Percentiles rank a stretch among this genome's conserved stretches.
Evolutionary conservation across 2,888 invertebrate species (phyloP).

Genomic region (Tipula unca): DNA sequence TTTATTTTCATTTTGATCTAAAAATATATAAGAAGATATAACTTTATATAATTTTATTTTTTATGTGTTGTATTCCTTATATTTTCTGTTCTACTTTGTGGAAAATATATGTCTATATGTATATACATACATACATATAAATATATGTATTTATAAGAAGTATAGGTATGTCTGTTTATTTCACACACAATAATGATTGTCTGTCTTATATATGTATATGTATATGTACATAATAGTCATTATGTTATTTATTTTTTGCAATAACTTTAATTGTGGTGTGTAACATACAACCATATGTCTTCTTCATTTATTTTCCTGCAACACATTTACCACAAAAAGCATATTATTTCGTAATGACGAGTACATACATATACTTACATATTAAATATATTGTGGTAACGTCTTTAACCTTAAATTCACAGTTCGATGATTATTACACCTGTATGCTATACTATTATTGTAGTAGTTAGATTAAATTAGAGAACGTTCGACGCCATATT

Average conservation of each 20-base stretch:
- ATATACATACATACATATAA: neutral
- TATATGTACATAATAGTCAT: neutral
- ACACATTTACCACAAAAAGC: neutral
- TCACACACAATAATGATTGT: neutral
- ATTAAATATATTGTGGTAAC: neutral
- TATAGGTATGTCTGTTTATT: neutral
- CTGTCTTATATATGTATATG: neutral
- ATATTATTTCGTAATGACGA: neutral
- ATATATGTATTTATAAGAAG: neutral
- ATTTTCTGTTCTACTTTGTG: constrained; percentile 4
- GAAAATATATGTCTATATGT: too few species aligned
- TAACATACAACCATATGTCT: neutral
- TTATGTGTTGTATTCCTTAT: constrained; percentile 8
- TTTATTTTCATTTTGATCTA: constrained; percentile 14
- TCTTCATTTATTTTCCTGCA: neutral
- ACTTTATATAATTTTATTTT: constrained; percentile 2
- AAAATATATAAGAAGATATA: constrained; percentile 8
- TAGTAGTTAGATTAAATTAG: neutral
- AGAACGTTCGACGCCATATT: neutral
- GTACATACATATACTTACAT: neutral
- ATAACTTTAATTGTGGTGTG: neutral
- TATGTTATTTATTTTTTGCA: neutral
- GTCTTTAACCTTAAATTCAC: constrained; percentile 8
- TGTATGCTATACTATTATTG: neutral
- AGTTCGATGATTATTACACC: constrained; percentile 8